Base-by-base conservation (phyloP, 2,113 vertebrate species). In the Odocoileus virginianus region DNA sequence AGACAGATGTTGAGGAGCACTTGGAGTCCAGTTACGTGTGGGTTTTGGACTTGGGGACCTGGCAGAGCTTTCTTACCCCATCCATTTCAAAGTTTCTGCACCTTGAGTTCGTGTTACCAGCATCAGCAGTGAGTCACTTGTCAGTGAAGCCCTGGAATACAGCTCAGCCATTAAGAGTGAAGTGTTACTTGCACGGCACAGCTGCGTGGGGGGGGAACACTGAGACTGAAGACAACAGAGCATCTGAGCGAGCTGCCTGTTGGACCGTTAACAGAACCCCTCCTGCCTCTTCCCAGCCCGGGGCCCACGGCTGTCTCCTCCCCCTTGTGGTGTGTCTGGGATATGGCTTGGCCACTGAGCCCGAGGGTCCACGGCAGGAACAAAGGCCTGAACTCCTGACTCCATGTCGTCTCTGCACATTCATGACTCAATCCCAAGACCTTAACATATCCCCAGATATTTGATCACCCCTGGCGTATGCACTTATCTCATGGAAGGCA, bases 1-100 rank as follows among this genome's bases (percentile, higher is more conserved):
- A 47, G 74, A 33, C n/a, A 89, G 45, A 88, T 47, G 14, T 7
- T 33, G 36, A 40, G 1, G 33, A 82, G 27, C n/a, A 7, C n/a
- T 27, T 57, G 6, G 40, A 60, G 45, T 54, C 19, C 50, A 81
- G 8, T 54, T 60, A 50, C 7, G 1, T 52, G 60, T 92, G 14
- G 40, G 33, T 30, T 93, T 97, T 84, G 91, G 21, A 58, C 25
- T 94, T 95, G 17, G 30, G 43, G 17, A 86, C 54, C 52, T 58
- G 21, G 58, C 55, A 47, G 92, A 86, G 21, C 81, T n/a, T 95
- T 94, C 87, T 95, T 52, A 50, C 13, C 55, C 81, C 33, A 64
- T 64, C 57, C 52, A 33, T 21, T 86, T 86, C 33, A 55, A 79
- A 88, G 36, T 79, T 95, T 90, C 61, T 27, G n/a, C 23, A 52